These are phyloP conservation scores for Tetramorium simillimum DNA, from an alignment of 1,140 invertebrate genomes.

Conservation along the genomic window DNA sequence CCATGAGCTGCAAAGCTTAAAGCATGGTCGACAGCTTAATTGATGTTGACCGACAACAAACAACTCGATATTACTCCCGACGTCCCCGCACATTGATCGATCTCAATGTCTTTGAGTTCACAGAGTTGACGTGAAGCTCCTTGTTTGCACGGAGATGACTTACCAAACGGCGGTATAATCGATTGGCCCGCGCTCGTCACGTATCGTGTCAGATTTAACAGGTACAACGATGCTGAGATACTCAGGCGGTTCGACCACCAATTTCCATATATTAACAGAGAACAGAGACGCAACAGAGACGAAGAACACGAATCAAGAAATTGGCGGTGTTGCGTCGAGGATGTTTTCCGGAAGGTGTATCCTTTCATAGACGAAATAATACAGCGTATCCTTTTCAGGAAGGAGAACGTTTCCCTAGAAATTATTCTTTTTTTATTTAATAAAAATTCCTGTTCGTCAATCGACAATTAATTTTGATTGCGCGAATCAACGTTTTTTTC, in stretches of 20 bases:
- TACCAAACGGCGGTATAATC: constrained; percentile 36
- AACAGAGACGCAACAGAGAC: too few species aligned
- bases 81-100: constrained; percentile 42
- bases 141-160: constrained; percentile 21
- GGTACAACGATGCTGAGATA: neutral
- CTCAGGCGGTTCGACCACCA: neutral
- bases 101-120: constrained; percentile 55
- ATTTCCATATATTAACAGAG: neutral
- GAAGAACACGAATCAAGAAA: neutral
- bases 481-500: neutral
- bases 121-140: constrained; percentile 45
- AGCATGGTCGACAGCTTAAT: constrained; percentile 57
- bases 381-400: neutral
- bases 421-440: neutral
- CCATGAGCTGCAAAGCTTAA: constrained; percentile 23
- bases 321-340: neutral
- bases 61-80: constrained; percentile 59
- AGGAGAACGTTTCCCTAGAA: neutral
- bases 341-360: neutral
- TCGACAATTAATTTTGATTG: neutral
- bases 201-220: constrained; percentile 54
- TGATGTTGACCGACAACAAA: constrained; percentile 72
- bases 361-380: neutral
- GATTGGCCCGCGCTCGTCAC: constrained; percentile 48
- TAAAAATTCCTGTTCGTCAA: neutral